These are phyloP conservation scores for Panulirus ornatus DNA, from an alignment of 1,140 invertebrate genomes.

Conservation along the genomic window DNA sequence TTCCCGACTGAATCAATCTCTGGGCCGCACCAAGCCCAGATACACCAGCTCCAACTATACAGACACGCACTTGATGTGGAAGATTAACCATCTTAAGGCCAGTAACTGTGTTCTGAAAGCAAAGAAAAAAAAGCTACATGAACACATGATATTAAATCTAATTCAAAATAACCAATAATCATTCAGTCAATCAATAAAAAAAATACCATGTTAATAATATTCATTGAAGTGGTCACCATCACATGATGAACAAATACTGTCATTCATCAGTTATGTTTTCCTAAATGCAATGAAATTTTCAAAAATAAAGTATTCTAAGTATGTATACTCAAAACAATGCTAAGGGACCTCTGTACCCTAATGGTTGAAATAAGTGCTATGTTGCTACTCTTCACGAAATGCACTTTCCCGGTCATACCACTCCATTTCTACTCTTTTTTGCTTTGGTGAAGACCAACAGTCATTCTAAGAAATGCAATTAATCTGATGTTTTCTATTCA, in stretches of 20 bases:
- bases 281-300: no score
- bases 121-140: background rate
- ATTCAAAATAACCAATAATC: background rate
- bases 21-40: slow-evolving; percentile 50
- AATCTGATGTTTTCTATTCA: no score
- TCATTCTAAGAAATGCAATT: no score
- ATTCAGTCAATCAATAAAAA: background rate
- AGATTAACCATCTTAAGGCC: background rate
- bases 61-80: slow-evolving; percentile 35
- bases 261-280: no score
- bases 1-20: slow-evolving; percentile 22
- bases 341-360: no score
- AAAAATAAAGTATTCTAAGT: no score
- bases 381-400: no score
- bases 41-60: slow-evolving; percentile 52
- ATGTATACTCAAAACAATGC: no score
- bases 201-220: background rate
- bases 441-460: no score
- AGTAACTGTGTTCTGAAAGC: background rate
- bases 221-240: background rate
- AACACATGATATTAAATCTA: background rate
- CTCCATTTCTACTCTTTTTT: no score
- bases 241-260: background rate
- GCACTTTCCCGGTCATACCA: no score
- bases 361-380: no score